Evolutionary conservation across 1,140 invertebrate genomes (phyloP), one percentile per base, ranked within the genome.

Genomic region (Drosophila quadrilineata): DNA sequence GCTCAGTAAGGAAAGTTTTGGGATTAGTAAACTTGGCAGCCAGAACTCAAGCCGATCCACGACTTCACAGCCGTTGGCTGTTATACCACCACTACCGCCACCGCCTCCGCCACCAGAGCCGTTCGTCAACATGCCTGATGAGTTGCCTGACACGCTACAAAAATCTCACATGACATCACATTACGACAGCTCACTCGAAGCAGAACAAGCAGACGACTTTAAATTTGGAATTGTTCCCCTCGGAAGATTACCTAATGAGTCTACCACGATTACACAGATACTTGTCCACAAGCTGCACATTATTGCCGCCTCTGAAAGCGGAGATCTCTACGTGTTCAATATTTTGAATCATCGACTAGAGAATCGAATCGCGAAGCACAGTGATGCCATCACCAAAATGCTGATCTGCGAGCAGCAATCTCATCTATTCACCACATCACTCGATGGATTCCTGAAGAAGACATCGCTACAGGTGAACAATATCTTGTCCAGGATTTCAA

Each of bases 321-420:
- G 92, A 10, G 92, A 92, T 66, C 88, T 93, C 2, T 93, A 92
- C 64, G 89, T 91, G 75, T 92, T 91, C 58, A 90, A 85, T 58
- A 70, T 73, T 1, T 35, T 50, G 21, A 91, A 88, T n/a, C 90
- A 91, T 6, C 90, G 90, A 36, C 73, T 92, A 8, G 63, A 91
- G 14, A 87, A 75, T 9, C 91, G 91, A 9, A 76, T 92, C 28
- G 29, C 71, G n/a, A 86, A 89, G 38, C 88, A 89, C 48, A 79
- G 75, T n/a, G 87, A 89, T 16, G 77, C 77, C 26, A 88, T 89
- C 6, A 89, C 87, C 0, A 69, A 89, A 31, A 88, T 89, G 70
- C 74, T 41, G 60, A 40, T 89, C 8, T 71, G 66, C 35, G 56
- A 74, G 3, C 49, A 64, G 29, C 68, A 82, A 6, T 64, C 69